These are phyloP conservation scores for Schizothorax lantsangensis DNA, from an alignment of 2,797 vertebrate genomes.

Conservation along the genomic window DNA sequence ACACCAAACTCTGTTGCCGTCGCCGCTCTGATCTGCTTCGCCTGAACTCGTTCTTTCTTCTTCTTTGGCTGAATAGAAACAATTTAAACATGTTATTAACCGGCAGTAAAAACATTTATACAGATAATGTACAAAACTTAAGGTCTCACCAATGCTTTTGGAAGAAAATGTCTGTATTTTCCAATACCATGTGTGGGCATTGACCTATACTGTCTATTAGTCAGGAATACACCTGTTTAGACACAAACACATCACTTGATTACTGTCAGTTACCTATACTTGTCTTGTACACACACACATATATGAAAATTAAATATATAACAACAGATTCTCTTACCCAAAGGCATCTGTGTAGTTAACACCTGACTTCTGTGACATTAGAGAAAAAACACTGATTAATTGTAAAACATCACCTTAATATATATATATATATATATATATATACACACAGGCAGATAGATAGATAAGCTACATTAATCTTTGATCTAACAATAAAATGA, in stretches of 20 bases:
- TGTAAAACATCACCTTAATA: background rate
- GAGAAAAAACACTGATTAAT: background rate
- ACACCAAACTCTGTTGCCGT: constrained; percentile 83
- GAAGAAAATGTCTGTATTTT: constrained; percentile 82
- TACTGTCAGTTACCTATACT: background rate
- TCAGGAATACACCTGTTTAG: constrained; percentile 33
- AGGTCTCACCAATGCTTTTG: constrained; percentile 71
- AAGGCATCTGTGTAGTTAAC: constrained; percentile 6
- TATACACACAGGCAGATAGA: background rate
- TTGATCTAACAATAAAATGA: background rate
- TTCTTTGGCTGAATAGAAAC: constrained; percentile 71
- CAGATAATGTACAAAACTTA: background rate
- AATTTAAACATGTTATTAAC: background rate
- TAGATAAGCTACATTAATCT: background rate
- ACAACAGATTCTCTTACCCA: constrained; percentile 1
- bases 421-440: background rate
- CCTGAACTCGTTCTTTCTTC: constrained; percentile 78
- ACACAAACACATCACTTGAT: background rate
- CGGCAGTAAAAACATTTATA: background rate
- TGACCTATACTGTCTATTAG: constrained; percentile 77
- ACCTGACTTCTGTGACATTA: constrained; percentile 11
- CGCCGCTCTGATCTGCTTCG: constrained; percentile 75
- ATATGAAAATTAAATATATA: background rate
- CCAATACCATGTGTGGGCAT: constrained; percentile 89
- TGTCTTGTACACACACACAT: background rate